phyloP scores from a whole-genome alignment of 2,797 vertebrate genomes.

The Myripristis jacobus region DNA sequence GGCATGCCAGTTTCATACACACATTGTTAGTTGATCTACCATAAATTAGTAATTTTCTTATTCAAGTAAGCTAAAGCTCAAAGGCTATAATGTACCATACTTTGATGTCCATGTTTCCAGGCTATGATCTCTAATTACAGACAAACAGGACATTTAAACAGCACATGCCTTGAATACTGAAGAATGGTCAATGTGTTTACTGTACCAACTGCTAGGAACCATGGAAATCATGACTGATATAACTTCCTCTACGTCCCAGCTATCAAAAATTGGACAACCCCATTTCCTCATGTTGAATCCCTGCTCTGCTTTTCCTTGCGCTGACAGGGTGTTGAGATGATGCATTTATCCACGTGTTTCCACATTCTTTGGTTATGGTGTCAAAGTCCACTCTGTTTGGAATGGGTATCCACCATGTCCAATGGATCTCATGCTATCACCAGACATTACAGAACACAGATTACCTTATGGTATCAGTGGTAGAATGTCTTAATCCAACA shows the following conservation, averaged over 20 bases:
- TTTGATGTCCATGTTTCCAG: constrained; percentile 35
- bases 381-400: constrained; percentile 7
- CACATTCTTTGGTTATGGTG: constrained; percentile 22
- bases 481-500: not conserved
- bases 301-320: constrained; percentile 38
- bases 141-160: constrained; percentile 66
- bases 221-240: constrained; percentile 68
- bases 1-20: constrained; percentile 2
- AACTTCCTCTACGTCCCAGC: constrained; percentile 65
- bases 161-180: constrained; percentile 60
- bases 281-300: constrained; percentile 56
- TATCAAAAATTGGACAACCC: constrained; percentile 54
- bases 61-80: constrained; percentile 21
- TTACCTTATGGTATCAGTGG: not conserved
- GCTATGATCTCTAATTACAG: constrained; percentile 31
- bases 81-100: constrained; percentile 24
- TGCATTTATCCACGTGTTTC: constrained; percentile 31
- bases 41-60: constrained; percentile 30
- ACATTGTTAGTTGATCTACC: constrained; percentile 5
- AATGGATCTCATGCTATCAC: constrained; percentile 19
- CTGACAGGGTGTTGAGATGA: constrained; percentile 28
- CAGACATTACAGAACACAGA: constrained; percentile 4
- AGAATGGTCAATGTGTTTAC: constrained; percentile 55
- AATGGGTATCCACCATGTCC: not conserved
- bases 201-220: constrained; percentile 49